Percentiles rank a stretch among this genome's conserved stretches.
These are phyloP conservation scores for Nemapogon koenigi DNA, from an alignment of 2,888 invertebrate genomes.

Conservation along the genomic window DNA sequence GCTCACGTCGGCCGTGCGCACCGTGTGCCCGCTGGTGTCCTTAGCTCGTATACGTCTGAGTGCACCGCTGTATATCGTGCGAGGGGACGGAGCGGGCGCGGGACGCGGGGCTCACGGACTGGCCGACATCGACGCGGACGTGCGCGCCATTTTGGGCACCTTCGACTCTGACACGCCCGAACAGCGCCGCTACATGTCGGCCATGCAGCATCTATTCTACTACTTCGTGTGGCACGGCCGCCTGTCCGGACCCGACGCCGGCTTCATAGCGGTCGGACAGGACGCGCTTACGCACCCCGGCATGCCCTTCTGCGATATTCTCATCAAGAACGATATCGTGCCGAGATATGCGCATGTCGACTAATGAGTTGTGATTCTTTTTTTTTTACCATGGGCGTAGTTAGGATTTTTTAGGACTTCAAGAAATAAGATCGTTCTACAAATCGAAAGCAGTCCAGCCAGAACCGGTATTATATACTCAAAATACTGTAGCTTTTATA, in stretches of 20 bases:
- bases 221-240: constrained; percentile 81
- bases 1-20: constrained; percentile 80
- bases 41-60: constrained; percentile 68
- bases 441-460: no score
- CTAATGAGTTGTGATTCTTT: constrained; percentile 42
- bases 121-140: constrained; percentile 68
- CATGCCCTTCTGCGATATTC: constrained; percentile 78
- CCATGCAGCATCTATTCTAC: constrained; percentile 84
- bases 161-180: constrained; percentile 76
- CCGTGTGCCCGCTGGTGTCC: constrained; percentile 77
- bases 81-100: constrained; percentile 65
- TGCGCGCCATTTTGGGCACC: constrained; percentile 79
- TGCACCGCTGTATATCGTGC: constrained; percentile 78
- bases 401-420: no score
- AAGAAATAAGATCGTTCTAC: no score
- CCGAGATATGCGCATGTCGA: constrained; percentile 78
- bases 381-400: neutral
- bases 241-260: constrained; percentile 66
- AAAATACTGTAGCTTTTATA: no score
- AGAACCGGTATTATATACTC: no score
- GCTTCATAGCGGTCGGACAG: constrained; percentile 73
- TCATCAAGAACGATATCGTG: constrained; percentile 77
- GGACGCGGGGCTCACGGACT: constrained; percentile 47
- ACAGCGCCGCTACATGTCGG: constrained; percentile 76
- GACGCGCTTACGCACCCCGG: constrained; percentile 70